phyloP scores from a whole-genome alignment of 2,888 invertebrate species.

The Pomacea canaliculata region DNA sequence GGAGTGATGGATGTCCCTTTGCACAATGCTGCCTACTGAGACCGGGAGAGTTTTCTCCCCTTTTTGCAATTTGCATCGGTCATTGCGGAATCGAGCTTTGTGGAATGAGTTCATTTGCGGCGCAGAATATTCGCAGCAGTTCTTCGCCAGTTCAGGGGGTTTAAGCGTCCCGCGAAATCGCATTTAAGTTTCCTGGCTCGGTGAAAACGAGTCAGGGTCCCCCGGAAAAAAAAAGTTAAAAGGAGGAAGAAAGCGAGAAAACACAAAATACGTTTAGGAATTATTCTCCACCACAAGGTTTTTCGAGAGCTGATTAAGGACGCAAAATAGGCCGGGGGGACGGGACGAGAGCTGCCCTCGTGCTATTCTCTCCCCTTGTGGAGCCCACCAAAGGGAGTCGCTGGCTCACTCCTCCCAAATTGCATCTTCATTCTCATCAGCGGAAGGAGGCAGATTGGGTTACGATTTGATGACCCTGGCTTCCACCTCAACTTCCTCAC shows the following conservation, averaged over 20 bases:
- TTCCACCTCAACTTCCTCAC: neutral
- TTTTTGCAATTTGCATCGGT: too few species aligned
- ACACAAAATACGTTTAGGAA: constrained; percentile 24
- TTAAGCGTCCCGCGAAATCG: too few species aligned
- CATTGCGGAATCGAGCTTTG: too few species aligned
- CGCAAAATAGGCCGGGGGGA: constrained; percentile 16
- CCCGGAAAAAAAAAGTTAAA: constrained; percentile 3
- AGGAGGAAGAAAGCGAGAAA: constrained; percentile 13
- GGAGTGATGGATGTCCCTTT: constrained; percentile 22
- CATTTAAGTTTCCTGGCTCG: too few species aligned
- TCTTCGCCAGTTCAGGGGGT: too few species aligned
- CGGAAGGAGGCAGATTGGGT: constrained; percentile 40
- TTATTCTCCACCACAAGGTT: constrained; percentile 23
- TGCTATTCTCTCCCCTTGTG: neutral
- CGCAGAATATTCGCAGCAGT: too few species aligned
- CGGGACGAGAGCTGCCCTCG: neutral
- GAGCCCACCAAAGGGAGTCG: constrained; percentile 6
- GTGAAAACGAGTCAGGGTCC: too few species aligned
- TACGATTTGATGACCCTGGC: constrained; percentile 40
- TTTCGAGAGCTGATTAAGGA: constrained; percentile 24
- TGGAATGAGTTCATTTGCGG: too few species aligned
- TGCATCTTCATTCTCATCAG: constrained; percentile 50
- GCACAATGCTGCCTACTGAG: constrained; percentile 18
- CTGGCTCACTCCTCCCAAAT: constrained; percentile 39
- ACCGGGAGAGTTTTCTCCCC: too few species aligned